Evolutionary conservation across 2,888 invertebrate genomes (phyloP).

Genomic region (Netelia melanura): DNA sequence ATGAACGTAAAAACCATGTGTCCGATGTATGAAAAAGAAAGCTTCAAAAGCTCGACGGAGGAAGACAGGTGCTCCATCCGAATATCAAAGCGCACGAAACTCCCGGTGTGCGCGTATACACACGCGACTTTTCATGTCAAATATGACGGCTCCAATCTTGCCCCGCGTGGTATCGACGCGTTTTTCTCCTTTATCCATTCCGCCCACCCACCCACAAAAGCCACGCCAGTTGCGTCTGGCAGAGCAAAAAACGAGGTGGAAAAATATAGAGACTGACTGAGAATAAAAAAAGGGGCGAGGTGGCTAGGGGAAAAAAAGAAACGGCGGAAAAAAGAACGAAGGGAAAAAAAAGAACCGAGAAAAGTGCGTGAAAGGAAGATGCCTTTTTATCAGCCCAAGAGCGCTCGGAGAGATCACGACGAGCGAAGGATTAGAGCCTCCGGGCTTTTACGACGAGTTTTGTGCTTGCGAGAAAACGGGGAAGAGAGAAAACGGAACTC

Average conservation of each 20-base stretch:
- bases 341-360: not conserved
- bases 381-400: slow-evolving; percentile 59
- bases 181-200: slow-evolving; percentile 5
- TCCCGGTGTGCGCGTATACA: not conserved
- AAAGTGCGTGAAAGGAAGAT: slow-evolving; percentile 61
- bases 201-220: not conserved
- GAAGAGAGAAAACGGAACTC: slow-evolving; percentile 36
- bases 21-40: too few species aligned
- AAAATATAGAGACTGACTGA: not conserved
- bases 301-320: not conserved
- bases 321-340: slow-evolving; percentile 16
- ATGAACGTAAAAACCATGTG: too few species aligned
- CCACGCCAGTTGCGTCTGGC: slow-evolving; percentile 31
- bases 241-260: slow-evolving; percentile 37
- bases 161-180: slow-evolving; percentile 8
- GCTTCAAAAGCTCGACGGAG: too few species aligned
- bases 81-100: slow-evolving; percentile 34
- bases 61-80: not conserved
- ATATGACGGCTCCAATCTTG: slow-evolving; percentile 17
- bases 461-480: slow-evolving; percentile 51
- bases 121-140: slow-evolving; percentile 18
- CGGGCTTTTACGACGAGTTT: slow-evolving; percentile 65
- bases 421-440: slow-evolving; percentile 64
- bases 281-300: not conserved
- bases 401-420: slow-evolving; percentile 58